Base-by-base conservation (phyloP, 92 coral and sea anemone genomes). In the Phenganax stokvisi region DNA sequence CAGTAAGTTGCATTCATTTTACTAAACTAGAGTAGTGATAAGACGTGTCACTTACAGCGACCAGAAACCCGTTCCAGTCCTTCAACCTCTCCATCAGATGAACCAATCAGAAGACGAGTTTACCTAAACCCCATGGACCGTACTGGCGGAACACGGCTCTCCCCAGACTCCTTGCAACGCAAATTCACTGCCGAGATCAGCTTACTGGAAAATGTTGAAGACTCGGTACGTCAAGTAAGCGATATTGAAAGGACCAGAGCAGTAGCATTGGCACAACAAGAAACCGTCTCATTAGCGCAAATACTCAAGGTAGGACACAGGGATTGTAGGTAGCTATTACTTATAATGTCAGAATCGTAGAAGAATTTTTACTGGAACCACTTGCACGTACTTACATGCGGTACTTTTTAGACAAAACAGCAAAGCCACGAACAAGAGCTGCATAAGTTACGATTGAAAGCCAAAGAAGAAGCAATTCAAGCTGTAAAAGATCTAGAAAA, bases 271-370 rank as follows among this genome's bases (percentile, higher is more conserved):
- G 99, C 99, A 5, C 97, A 96, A 71, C 99, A 96, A 80, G 97
- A 96, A 71, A 96, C 99, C 6, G 99, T 96, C 7, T 92, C 99
- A 6, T 83, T 96, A 85, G 97, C 98, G 30, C 97, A 94, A 84
- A 94, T 94, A 31, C 89, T 94, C 44, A 94, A 94, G 96, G 98
- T 93, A 65, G 47, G 47, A 37, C 2, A 37, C 47, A 37, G 47
- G 47, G 47, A 37, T 37, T 37, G 47, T 37, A 5, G 2, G 47
- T 37, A 37, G 47, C 5, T 37, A 37, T 37, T 37, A 37, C 3
- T 37, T 2, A 37, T 37, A 37, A 5, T 37, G 5, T 37, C 47
- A 37, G 47, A 2, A 37, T 37, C 47, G 2, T 59, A 25, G n/a
- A 59, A 13, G 65, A 13, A 59, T 59, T 59, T 59, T 59, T 59